These are phyloP conservation scores for Cryptotermes secundus DNA, from an alignment of 1,140 invertebrate species.

Conservation along the genomic window DNA sequence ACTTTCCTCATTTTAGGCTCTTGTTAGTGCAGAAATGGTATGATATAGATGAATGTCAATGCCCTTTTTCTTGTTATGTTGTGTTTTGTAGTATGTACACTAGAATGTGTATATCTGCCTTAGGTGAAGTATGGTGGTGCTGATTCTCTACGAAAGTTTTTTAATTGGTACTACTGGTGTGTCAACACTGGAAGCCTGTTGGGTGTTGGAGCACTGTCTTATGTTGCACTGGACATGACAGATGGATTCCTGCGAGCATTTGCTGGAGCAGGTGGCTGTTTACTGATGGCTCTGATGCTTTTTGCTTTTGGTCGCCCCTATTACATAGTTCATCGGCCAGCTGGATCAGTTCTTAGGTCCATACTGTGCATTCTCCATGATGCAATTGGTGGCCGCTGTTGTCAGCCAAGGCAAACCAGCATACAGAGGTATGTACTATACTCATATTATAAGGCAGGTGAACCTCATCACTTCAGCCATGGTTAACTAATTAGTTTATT, in stretches of 20 bases:
- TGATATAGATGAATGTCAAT: not conserved
- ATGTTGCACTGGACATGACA: conserved; percentile 49
- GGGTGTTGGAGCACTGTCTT: conserved; percentile 50
- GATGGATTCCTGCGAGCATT: conserved; percentile 52
- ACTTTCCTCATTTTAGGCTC: too few species aligned
- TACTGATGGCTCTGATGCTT: conserved; percentile 43
- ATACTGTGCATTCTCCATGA: conserved; percentile 50
- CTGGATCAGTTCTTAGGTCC: conserved; percentile 50
- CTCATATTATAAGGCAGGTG: not conserved
- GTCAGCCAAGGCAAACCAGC: conserved; percentile 31
- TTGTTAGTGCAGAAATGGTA: too few species aligned
- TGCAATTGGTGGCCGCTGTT: conserved; percentile 37
- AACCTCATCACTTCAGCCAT: too few species aligned
- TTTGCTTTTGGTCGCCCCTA: conserved; percentile 43
- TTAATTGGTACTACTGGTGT: conserved; percentile 58
- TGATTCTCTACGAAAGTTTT: conserved; percentile 49
- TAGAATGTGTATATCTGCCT: conserved; percentile 31
- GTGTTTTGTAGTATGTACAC: not conserved
- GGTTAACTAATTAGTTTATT: too few species aligned
- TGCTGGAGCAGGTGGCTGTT: conserved; percentile 44
- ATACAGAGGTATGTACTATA: conserved; percentile 30
- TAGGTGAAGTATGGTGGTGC: conserved; percentile 47
- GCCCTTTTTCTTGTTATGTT: not conserved
- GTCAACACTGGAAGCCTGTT: conserved; percentile 54
- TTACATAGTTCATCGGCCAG: conserved; percentile 44